These are phyloP conservation scores for Glyphotaelius pellucidus DNA, from an alignment of 2,888 invertebrate species.

Conservation along the genomic window DNA sequence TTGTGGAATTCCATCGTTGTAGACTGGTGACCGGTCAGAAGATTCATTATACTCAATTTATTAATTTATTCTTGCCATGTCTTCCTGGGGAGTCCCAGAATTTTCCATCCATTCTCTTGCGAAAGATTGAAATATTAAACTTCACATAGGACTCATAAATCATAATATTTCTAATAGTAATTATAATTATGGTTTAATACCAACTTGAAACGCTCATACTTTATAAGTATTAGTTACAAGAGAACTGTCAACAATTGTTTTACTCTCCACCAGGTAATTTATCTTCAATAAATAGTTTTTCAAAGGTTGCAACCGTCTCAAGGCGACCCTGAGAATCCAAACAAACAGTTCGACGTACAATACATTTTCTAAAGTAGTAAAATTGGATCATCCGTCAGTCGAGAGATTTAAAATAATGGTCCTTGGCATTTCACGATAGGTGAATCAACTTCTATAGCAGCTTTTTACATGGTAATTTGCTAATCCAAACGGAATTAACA, in stretches of 20 bases:
- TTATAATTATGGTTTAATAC: background rate
- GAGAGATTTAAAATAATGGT: background rate
- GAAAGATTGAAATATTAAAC: background rate
- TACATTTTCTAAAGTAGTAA: background rate
- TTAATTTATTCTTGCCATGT: background rate
- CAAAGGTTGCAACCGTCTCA: background rate
- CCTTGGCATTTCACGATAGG: slow-evolving; percentile 26
- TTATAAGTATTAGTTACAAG: background rate
- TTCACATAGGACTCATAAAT: background rate
- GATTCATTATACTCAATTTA: background rate
- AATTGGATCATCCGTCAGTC: slow-evolving; percentile 18
- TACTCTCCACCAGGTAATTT: background rate
- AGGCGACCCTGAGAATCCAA: slow-evolving; percentile 2
- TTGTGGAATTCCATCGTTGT: no score
- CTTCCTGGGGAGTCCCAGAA: background rate
- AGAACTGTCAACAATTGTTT: background rate
- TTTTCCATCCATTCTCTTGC: background rate
- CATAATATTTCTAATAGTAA: background rate
- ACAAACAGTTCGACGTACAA: background rate
- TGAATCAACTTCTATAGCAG: slow-evolving; percentile 10
- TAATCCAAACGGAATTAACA: slow-evolving; percentile 30
- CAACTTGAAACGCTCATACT: background rate
- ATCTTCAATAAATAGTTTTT: background rate
- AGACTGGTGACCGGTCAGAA: no score
- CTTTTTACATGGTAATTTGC: background rate